Percentiles rank a stretch among this genome's conserved stretches.
phyloP scores from a whole-genome alignment of 2,113 vertebrate species.

The Leucopsar rothschildi region DNA sequence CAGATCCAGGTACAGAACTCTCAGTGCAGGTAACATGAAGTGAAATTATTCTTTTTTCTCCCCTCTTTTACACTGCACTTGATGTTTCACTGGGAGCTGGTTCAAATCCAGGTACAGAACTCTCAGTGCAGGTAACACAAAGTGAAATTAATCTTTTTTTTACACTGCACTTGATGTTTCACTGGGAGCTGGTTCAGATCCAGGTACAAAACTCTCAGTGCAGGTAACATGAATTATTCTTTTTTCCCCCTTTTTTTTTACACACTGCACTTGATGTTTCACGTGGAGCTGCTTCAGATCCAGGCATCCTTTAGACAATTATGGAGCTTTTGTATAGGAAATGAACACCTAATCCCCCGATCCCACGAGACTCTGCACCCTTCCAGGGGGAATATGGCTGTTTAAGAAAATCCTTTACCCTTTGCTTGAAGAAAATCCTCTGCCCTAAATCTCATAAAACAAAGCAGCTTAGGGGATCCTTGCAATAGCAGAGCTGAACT shows the following conservation, averaged over 20 bases:
- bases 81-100: background rate
- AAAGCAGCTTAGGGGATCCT: slow-evolving; percentile 50
- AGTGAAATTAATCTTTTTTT: too few relatives aligned
- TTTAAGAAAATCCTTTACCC: slow-evolving; percentile 38
- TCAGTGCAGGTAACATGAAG: too few relatives aligned
- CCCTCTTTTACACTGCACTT: background rate
- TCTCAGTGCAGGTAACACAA: too few relatives aligned
- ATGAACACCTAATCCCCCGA: slow-evolving; percentile 41
- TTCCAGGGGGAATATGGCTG: background rate
- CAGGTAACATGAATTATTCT: too few relatives aligned
- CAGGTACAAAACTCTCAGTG: background rate
- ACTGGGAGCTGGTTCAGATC: slow-evolving; percentile 4
- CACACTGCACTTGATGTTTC: background rate
- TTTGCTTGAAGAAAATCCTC: slow-evolving; percentile 49
- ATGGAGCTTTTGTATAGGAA: slow-evolving; percentile 52
- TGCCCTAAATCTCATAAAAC: slow-evolving; percentile 28
- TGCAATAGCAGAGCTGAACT: slow-evolving; percentile 36
- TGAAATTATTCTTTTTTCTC: too few relatives aligned
- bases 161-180: background rate
- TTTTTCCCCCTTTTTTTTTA: background rate
- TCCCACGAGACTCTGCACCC: slow-evolving; percentile 5
- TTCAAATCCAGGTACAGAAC: background rate
- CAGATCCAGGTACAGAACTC: too few relatives aligned
- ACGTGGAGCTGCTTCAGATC: slow-evolving; percentile 31
- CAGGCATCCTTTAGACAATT: slow-evolving; percentile 44